Conservation (phyloP, 2,888 invertebrate species). For the Pterostichus niger region DNA sequence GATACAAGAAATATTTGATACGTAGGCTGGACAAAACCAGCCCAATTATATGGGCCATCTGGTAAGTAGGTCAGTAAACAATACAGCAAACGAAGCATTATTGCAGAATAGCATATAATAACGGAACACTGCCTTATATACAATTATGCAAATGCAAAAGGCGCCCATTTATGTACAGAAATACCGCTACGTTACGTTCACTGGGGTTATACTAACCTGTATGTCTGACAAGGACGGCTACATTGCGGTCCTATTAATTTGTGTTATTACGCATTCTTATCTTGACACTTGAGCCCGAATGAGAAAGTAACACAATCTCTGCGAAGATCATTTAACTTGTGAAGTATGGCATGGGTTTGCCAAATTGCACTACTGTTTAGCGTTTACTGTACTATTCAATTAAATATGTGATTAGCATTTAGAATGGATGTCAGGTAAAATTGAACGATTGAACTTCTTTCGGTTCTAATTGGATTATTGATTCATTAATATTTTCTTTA, state of each 20-base stretch:
- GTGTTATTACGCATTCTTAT: conserved; percentile 41
- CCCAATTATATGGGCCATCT: conserved; percentile 59
- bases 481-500: no score
- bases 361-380: conserved; percentile 30
- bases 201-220: not conserved
- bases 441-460: no score
- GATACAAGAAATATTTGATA: conserved; percentile 31
- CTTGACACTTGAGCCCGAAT: conserved; percentile 55
- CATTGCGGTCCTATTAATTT: conserved; percentile 13
- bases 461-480: not conserved
- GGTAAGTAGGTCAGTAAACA: conserved; percentile 60
- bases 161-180: conserved; percentile 57
- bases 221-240: not conserved
- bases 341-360: conserved; percentile 23
- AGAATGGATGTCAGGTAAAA: no score
- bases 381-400: conserved; percentile 8
- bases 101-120: conserved; percentile 59
- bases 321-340: not conserved
- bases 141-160: conserved; percentile 66
- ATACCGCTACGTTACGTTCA: conserved; percentile 56
- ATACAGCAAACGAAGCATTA: conserved; percentile 54
- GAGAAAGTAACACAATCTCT: conserved; percentile 59
- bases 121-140: conserved; percentile 64
- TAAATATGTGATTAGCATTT: conserved; percentile 6
- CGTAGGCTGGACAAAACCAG: conserved; percentile 28